Evolutionary conservation across 2,888 invertebrate genomes (phyloP), one percentile per base, ranked within the genome.

Genomic region (Hypomecis punctinalis): DNA sequence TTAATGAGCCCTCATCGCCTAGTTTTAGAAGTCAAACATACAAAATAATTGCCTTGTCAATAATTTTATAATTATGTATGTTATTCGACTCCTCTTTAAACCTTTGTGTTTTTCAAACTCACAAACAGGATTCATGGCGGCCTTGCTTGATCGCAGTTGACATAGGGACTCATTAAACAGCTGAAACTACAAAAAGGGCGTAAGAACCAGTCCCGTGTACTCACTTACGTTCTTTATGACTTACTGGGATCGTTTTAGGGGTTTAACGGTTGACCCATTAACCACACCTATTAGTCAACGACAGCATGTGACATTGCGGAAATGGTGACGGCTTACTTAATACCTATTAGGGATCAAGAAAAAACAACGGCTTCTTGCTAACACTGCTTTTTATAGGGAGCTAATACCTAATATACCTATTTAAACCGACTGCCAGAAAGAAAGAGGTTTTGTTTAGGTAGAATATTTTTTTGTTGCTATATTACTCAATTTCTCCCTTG

Each of bases 291-390:
- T 65, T 57, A 61, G 56, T 60, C 49, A 59, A 56, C 54, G 39
- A 57, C 36, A 52, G 46, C 56, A 60, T 61, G 65, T 61, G 60
- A 56, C 60, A 57, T 51, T 33, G 37, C 52, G 65, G 65, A 56
- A 61, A 52, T 47, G 65, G 51, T 61, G 52, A 56, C 65, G 40
- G 8, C 39, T 51, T 45, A 46, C 40, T 52, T 43, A 54, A 54
- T 48, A 35, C 40, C 23, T 48, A 51, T 46, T 54, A 40, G 36
- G 13, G 39, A 6, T 42, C 11, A 11, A 33, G 48, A 5, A 11
- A 23, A 62, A 58, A 63, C 8, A 39, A 48, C 43, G 37, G 58
- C 13, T 52, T 40, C 49, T 43, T 39, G 35, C 7, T 23, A 39
- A 8, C 43, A 43, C 35, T 45, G 11, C 43, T 43, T 54, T 43